Percentiles rank a stretch among this genome's conserved stretches.
Conservation (phyloP, 92 coral and sea anemone genomes). For the Ricordea florida region DNA sequence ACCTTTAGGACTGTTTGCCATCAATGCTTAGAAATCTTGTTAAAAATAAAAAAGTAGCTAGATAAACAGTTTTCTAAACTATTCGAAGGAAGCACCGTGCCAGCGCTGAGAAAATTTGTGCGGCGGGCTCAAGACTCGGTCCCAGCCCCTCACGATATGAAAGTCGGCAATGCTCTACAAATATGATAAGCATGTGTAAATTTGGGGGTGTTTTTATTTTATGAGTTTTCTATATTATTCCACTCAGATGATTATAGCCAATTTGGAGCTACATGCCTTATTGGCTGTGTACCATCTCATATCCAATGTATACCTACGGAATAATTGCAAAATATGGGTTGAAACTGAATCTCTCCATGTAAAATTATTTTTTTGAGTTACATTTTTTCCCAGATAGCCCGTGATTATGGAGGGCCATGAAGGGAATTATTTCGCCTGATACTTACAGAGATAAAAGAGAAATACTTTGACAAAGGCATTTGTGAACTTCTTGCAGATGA, state of each 20-base stretch:
- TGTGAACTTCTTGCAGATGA: not conserved
- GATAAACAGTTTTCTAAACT: not conserved
- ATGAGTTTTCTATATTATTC: too few species aligned
- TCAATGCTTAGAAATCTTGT: not conserved
- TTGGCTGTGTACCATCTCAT: too few species aligned
- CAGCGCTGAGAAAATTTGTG: too few species aligned
- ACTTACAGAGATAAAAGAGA: not conserved
- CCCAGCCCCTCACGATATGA: not conserved
- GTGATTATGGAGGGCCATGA: constrained; percentile 2
- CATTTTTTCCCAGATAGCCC: too few species aligned
- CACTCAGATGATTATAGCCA: too few species aligned
- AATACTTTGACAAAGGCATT: not conserved
- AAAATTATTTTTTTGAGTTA: too few species aligned
- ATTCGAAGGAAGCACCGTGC: not conserved
- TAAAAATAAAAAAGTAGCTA: not conserved
- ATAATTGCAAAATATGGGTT: too few species aligned
- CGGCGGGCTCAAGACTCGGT: not conserved
- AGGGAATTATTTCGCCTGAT: not conserved
- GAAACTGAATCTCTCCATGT: too few species aligned
- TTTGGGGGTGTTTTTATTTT: too few species aligned
- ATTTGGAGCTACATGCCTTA: too few species aligned
- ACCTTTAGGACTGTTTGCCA: not conserved
- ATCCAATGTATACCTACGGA: too few species aligned
- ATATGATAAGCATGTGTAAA: too few species aligned
- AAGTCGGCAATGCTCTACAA: not conserved